phyloP scores from a whole-genome alignment of 2,888 invertebrate genomes.

The Epiblema foenella region DNA sequence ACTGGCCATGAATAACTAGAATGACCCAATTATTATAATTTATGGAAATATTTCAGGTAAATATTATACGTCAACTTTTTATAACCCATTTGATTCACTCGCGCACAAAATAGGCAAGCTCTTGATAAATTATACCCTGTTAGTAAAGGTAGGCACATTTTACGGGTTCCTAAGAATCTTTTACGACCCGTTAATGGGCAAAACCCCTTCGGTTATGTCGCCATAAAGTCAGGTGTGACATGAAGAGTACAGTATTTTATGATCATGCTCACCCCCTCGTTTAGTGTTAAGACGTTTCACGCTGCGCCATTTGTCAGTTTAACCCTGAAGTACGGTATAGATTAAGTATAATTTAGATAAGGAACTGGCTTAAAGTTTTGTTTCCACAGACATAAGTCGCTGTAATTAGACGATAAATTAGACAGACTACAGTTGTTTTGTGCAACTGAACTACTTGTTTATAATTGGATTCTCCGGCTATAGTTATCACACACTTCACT shows the following conservation, averaged over 20 bases:
- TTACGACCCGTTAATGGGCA: conserved; percentile 65
- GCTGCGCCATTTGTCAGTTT: conserved; percentile 56
- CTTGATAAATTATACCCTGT: conserved; percentile 41
- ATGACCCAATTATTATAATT: too few species aligned
- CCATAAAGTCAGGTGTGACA: conserved; percentile 67
- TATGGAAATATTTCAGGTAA: background rate
- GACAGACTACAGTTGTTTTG: background rate
- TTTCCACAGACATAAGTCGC: background rate
- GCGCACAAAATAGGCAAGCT: conserved; percentile 31
- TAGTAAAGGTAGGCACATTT: conserved; percentile 45
- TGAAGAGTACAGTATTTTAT: conserved; percentile 64
- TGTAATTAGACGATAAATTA: background rate
- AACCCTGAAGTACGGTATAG: conserved; percentile 30
- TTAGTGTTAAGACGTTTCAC: conserved; percentile 54
- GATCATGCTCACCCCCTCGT: conserved; percentile 56
- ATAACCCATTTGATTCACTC: conserved; percentile 38
- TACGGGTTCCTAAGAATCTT: conserved; percentile 49
- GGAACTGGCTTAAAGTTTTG: background rate
- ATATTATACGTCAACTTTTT: conserved; percentile 9
- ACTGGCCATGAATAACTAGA: too few species aligned
- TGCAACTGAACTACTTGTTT: background rate
- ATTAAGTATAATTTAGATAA: conserved; percentile 18
- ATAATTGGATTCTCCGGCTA: too few species aligned
- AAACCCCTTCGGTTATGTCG: conserved; percentile 59
- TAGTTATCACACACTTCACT: too few species aligned